These are phyloP conservation scores for Germaria angustata DNA, from an alignment of 2,888 invertebrate species.

Conservation along the genomic window DNA sequence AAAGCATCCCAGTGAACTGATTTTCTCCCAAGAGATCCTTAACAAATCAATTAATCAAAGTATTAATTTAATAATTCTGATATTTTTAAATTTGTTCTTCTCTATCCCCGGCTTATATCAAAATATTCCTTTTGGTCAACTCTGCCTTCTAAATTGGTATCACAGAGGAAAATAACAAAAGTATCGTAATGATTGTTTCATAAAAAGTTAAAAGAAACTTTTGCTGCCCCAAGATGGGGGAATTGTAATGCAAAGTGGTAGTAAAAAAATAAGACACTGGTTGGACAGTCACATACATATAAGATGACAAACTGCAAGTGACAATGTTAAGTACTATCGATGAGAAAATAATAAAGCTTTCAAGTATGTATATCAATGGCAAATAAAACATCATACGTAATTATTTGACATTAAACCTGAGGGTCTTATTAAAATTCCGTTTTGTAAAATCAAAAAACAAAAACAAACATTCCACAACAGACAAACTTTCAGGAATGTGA, in stretches of 20 bases:
- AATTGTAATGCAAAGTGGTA: slow-evolving; percentile 9
- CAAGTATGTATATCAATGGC: neutral
- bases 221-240: neutral
- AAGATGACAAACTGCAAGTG: neutral
- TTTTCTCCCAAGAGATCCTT: too few relatives aligned
- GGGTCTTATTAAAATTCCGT: neutral
- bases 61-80: too few relatives aligned
- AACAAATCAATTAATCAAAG: too few relatives aligned
- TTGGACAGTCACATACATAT: neutral
- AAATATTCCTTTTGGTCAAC: neutral
- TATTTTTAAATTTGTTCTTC: too few relatives aligned
- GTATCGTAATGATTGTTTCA: slow-evolving; percentile 30
- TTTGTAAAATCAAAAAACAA: too few relatives aligned
- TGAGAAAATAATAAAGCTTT: neutral
- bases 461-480: too few relatives aligned
- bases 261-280: slow-evolving; percentile 1
- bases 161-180: neutral
- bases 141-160: neutral
- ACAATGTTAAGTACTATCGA: neutral
- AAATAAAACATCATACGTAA: neutral
- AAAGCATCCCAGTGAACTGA: too few relatives aligned
- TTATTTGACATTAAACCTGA: neutral
- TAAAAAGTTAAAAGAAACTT: slow-evolving; percentile 22
- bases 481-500: neutral
- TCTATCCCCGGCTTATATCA: too few relatives aligned